phyloP scores from a whole-genome alignment of 2,113 vertebrate genomes.

The Gallinago paraguaiae region DNA sequence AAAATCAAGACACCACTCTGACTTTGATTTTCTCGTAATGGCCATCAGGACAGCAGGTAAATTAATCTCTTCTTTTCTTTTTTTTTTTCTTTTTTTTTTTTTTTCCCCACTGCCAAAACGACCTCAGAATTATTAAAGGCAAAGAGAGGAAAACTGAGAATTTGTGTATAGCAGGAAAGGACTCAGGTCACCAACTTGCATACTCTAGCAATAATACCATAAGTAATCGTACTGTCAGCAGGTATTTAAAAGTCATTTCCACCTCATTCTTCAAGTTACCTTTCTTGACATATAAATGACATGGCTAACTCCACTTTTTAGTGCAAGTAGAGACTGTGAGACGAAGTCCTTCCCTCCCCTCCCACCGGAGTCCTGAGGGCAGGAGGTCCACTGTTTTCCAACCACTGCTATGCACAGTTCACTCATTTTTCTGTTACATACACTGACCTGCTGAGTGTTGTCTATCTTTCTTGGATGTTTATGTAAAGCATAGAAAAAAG shows the following conservation, averaged over 20 bases:
- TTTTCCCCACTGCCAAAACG: background rate
- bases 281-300: background rate
- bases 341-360: background rate
- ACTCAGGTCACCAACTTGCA: background rate
- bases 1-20: constrained; percentile 1
- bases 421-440: background rate
- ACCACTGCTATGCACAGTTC: background rate
- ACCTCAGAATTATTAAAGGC: background rate
- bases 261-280: background rate
- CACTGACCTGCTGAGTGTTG: background rate
- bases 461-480: background rate
- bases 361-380: background rate
- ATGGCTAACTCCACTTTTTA: background rate
- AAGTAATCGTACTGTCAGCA: background rate
- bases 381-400: background rate
- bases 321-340: background rate
- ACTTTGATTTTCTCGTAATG: constrained; percentile 19
- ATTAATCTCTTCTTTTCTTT: background rate
- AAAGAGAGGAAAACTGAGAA: background rate
- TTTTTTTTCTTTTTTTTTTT: background rate
- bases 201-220: background rate
- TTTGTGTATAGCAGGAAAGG: background rate
- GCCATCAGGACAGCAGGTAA: background rate
- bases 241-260: background rate
- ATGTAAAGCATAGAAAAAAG: background rate